Conservation (phyloP, 1,140 invertebrate genomes). For the Drosophila triauraria region DNA sequence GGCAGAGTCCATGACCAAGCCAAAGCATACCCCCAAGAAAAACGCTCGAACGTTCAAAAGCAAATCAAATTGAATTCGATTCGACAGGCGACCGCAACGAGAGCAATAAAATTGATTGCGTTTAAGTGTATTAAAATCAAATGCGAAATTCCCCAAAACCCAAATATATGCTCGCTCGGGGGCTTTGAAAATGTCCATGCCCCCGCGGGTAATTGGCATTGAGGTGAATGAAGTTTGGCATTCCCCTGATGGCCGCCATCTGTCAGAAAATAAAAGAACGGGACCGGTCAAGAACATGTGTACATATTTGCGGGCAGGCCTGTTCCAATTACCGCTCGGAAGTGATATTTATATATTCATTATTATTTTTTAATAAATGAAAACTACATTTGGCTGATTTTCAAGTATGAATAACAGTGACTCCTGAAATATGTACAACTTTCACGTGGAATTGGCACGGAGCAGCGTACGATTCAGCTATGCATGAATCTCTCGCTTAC, state of each 20-base stretch:
- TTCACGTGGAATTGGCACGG: too few relatives aligned
- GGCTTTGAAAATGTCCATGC: conserved; percentile 63
- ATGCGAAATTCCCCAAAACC: conserved; percentile 56
- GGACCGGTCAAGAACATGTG: not conserved
- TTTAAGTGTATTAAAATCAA: conserved; percentile 81
- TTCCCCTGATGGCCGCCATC: conserved; percentile 37
- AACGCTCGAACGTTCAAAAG: conserved; percentile 59
- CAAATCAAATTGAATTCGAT: conserved; percentile 79
- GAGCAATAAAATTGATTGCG: conserved; percentile 81
- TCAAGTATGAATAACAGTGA: too few relatives aligned
- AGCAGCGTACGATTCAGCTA: too few relatives aligned
- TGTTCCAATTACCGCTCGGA: too few relatives aligned
- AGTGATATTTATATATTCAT: too few relatives aligned
- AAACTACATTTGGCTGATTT: too few relatives aligned
- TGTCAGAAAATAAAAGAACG: conserved; percentile 10
- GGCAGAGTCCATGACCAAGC: conserved; percentile 47
- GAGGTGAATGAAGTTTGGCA: conserved; percentile 70
- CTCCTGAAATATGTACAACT: too few relatives aligned
- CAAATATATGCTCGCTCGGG: not conserved
- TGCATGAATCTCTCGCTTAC: too few relatives aligned
- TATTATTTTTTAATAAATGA: too few relatives aligned
- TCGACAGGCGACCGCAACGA: conserved; percentile 79
- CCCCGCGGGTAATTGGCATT: conserved; percentile 54
- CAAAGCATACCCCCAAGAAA: conserved; percentile 25
- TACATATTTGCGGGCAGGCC: too few relatives aligned